A percentile compares a stretch with the other conserved stretches of the same genome.
Evolutionary conservation across 2,888 invertebrate species (phyloP).

Genomic region (Leptopilina syphax): DNA sequence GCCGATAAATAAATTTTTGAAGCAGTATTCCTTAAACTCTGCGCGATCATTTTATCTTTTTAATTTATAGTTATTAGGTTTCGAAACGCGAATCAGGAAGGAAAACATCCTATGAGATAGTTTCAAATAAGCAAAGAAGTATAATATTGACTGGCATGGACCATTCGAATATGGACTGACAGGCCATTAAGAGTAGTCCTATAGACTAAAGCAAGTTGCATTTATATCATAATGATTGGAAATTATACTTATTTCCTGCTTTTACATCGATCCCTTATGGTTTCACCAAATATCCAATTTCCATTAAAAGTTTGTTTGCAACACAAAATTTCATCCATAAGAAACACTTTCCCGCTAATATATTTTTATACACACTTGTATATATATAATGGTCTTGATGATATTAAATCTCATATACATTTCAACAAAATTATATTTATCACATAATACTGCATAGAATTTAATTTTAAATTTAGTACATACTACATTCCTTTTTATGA

Average conservation of each 20-base stretch:
- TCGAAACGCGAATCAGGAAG: slow-evolving; percentile 32
- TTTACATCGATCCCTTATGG: not conserved
- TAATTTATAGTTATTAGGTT: slow-evolving; percentile 23
- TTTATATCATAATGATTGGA: slow-evolving; percentile 28
- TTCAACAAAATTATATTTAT: too few relatives aligned
- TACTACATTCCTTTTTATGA: too few relatives aligned
- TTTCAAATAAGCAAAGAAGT: slow-evolving; percentile 27
- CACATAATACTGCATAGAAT: too few relatives aligned
- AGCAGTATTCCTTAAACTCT: not conserved
- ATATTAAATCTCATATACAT: too few relatives aligned
- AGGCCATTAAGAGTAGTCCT: not conserved
- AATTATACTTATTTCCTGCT: slow-evolving; percentile 36
- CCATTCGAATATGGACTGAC: slow-evolving; percentile 35
- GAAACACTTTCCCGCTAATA: not conserved
- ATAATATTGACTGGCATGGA: slow-evolving; percentile 26
- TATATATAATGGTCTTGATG: too few relatives aligned
- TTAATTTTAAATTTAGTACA: too few relatives aligned
- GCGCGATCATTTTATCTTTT: not conserved
- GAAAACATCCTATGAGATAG: slow-evolving; percentile 24
- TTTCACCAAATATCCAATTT: slow-evolving; percentile 29
- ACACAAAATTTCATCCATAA: not conserved
- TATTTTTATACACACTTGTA: not conserved
- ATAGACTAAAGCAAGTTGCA: slow-evolving; percentile 34
- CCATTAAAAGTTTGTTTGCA: slow-evolving; percentile 12
- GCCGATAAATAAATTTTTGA: not conserved